These are phyloP conservation scores for Aquatica leii DNA, from an alignment of 2,888 invertebrate genomes.

Conservation along the genomic window DNA sequence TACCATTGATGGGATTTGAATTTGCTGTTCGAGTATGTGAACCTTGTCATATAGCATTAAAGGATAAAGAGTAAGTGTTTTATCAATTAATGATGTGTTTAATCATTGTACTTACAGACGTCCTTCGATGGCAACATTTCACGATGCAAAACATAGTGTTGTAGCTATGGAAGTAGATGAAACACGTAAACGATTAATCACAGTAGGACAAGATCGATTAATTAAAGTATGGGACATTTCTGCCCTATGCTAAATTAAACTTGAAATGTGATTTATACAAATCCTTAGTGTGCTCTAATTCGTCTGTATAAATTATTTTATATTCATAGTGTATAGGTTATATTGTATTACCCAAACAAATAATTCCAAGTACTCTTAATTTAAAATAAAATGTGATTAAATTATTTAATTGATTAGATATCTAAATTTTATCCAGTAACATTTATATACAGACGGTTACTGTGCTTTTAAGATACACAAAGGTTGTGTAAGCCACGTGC, in stretches of 20 bases:
- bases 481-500: constrained; percentile 9
- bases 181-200: constrained; percentile 84
- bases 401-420: background rate
- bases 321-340: constrained; percentile 55
- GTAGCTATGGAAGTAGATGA: constrained; percentile 90
- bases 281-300: constrained; percentile 54
- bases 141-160: constrained; percentile 94
- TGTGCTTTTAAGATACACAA: constrained; percentile 1
- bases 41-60: constrained; percentile 83
- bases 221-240: constrained; percentile 93
- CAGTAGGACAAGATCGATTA: constrained; percentile 93
- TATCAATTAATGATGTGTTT: constrained; percentile 12
- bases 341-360: constrained; percentile 31
- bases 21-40: constrained; percentile 96
- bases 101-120: constrained; percentile 67
- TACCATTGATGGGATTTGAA: constrained; percentile 98
- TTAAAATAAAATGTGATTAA: constrained; percentile 12
- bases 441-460: background rate
- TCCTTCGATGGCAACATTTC: constrained; percentile 91
- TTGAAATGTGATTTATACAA: constrained; percentile 56
- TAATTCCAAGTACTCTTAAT: constrained; percentile 16
- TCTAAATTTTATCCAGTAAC: background rate
- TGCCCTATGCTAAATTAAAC: constrained; percentile 60
- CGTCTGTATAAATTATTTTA: constrained; percentile 52
- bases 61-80: constrained; percentile 88